Base-by-base conservation (phyloP, 2,888 invertebrate genomes). In the Drosophila koepferae region DNA sequence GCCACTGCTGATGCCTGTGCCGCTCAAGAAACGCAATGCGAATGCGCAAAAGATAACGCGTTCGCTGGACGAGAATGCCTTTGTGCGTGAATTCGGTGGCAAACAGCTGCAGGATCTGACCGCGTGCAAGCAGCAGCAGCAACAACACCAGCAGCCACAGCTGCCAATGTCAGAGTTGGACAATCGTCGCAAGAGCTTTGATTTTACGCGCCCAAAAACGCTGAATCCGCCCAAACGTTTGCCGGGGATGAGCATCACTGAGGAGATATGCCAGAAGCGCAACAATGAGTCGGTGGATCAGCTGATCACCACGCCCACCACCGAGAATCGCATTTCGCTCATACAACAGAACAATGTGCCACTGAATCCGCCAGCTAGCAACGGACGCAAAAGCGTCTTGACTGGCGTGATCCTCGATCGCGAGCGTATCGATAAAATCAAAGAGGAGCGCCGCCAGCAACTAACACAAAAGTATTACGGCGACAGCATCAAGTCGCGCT, bases 361-460 rank as follows among this genome's bases (percentile, higher is more conserved):
- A 14, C 54, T 65, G 9, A 80, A 73, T 67, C 53, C 67, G 34
- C 81, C 83, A 0, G 54, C 69, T 4, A 70, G 70, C 34, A 51
- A 36, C 16, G 85, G 86, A 12, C 86, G 85, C 5, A 87, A 87
- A 53, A 89, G 69, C 38, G 93, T 94, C 0, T 94, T 95, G 9
- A 94, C 95, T 63, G 93, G 92, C 28, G 93, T 94, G 44, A 95
- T 96, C 71, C 91, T 95, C 28, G 96, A 96, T 85, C 94, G 98
- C 54, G 97, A 98, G 90, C 93, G 98, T 53, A 97, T 98, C 77
- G 97, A 98, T 92, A 96, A 96, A 91, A 98, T 98, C 91, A 98
- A 98, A 93, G 97, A 98, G 91, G 98, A 98, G 90, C 94, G 98
- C n/a, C 94, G 98, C 59, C 96, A 96, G 81, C 97, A 97, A 87